Base-by-base conservation (phyloP, 2,113 vertebrate genomes). In the Pseudorectes ferrugineus region DNA sequence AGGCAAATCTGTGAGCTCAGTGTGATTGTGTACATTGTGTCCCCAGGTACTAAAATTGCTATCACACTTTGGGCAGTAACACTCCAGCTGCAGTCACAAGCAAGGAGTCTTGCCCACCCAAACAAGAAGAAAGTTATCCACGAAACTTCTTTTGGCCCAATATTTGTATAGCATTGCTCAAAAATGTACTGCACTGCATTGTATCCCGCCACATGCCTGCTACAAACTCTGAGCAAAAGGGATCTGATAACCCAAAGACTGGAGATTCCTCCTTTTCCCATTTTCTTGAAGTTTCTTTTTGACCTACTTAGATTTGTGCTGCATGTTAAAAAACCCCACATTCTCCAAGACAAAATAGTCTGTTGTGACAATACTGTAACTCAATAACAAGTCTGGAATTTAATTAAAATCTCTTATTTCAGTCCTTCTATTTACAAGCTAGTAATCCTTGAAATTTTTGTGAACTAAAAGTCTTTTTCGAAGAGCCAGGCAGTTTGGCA, bases 341-440 rank as follows among this genome's bases (percentile, higher is more conserved):
- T 35, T 58, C 11, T 81, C 58, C 58, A 57, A 92, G 88, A 19
- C 11, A 79, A 62, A 89, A 31, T 11, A 68, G 17, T 43, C 43
- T 85, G 35, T 66, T 82, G 54, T 89, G 87, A 74, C 81, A 92
- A 45, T 54, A 55, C 12, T 59, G 16, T 63, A 95, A 52, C 36
- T 75, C 4, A 4, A 63, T n/a, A 76, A 68, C 16, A 82, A 85
- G 25, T 28, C 58, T 85, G 77, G 51, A 95, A 76, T 92, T 79
- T 90, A 84, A 89, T 91, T 91, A 77, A 93, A 93, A 83, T 70
- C 7, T 85, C 71, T 61, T 76, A n/a, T 85, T 95, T 88, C 46
- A 45, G 46, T 70, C 48, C 38, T 86, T 59, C 48, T 46, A 5
- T 29, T 26, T 48, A 62, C 20, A 79, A 87, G 16, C 10, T 73